A percentile compares a stretch with the other conserved stretches of the same genome.
phyloP scores from a whole-genome alignment of 2,888 invertebrate species.

The Amphipoea oculea region DNA sequence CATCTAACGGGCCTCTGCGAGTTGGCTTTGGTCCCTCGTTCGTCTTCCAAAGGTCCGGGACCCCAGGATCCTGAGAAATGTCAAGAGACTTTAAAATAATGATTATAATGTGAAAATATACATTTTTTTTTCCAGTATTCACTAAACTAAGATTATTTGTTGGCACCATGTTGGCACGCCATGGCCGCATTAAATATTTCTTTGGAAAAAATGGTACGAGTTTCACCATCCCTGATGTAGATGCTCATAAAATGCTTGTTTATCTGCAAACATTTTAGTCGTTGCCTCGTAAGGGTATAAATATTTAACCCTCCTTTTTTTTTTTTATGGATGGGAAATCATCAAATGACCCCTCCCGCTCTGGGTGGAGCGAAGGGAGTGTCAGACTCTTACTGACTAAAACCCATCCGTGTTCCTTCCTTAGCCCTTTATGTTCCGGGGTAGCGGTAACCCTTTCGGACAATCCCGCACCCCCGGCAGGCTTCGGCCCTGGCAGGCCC shows the following conservation, averaged over 20 bases:
- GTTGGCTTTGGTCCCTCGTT: background rate
- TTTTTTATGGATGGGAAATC: too few species aligned
- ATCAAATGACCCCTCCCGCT: too few species aligned
- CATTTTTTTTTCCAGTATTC: background rate
- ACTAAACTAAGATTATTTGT: background rate
- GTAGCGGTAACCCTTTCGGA: too few species aligned
- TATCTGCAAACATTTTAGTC: background rate
- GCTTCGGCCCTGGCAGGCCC: too few species aligned
- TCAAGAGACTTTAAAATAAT: background rate
- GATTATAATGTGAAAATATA: background rate
- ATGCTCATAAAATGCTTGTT: background rate
- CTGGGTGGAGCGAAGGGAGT: too few species aligned
- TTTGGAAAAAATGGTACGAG: background rate
- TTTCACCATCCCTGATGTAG: background rate
- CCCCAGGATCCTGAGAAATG: background rate
- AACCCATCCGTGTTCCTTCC: too few species aligned
- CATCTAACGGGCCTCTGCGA: background rate
- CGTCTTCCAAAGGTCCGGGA: background rate
- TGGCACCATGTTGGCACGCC: background rate
- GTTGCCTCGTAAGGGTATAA: background rate
- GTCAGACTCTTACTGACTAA: too few species aligned
- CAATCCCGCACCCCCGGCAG: too few species aligned
- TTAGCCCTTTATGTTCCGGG: too few species aligned
- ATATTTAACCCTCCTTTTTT: slow-evolving; percentile 5
- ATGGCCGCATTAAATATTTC: background rate